phyloP scores from a whole-genome alignment of 2,888 invertebrate species.

The Heliconius ismenius region DNA sequence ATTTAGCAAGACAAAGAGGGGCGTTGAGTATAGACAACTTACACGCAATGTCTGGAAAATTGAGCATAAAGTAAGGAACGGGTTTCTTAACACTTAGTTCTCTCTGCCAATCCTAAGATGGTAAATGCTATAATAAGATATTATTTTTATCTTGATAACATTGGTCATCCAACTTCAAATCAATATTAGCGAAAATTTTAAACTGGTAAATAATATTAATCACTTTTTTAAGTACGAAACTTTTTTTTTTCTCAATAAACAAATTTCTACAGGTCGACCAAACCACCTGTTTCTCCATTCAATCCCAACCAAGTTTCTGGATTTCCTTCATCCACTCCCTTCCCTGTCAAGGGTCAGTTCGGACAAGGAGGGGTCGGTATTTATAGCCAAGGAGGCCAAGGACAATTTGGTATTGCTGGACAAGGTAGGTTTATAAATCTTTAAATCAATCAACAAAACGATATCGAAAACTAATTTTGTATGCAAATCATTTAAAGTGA shows the following conservation, averaged over 20 bases:
- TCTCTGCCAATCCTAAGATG: too few relatives aligned
- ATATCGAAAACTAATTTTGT: neutral
- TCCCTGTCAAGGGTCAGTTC: conserved; percentile 53
- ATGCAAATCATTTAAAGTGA: conserved; percentile 17
- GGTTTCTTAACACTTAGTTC: too few relatives aligned
- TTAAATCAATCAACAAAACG: conserved; percentile 9
- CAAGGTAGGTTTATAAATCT: conserved; percentile 36
- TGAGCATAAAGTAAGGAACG: neutral
- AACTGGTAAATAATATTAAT: too few relatives aligned
- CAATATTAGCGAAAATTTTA: too few relatives aligned
- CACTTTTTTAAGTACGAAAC: too few relatives aligned
- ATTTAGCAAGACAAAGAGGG: neutral
- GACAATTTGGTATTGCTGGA: conserved; percentile 42
- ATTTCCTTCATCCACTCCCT: conserved; percentile 37
- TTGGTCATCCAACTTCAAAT: neutral
- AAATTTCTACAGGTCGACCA: conserved; percentile 46
- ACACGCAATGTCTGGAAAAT: too few relatives aligned
- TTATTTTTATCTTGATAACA: neutral
- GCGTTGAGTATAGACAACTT: too few relatives aligned
- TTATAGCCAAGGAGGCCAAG: conserved; percentile 45
- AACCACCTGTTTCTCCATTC: conserved; percentile 53
- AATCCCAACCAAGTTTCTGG: conserved; percentile 58
- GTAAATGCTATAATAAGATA: too few relatives aligned
- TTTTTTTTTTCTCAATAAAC: neutral
- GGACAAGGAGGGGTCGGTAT: conserved; percentile 43